phyloP scores from a whole-genome alignment of 2,888 invertebrate species.

The Zaprionus bogoriensis region DNA sequence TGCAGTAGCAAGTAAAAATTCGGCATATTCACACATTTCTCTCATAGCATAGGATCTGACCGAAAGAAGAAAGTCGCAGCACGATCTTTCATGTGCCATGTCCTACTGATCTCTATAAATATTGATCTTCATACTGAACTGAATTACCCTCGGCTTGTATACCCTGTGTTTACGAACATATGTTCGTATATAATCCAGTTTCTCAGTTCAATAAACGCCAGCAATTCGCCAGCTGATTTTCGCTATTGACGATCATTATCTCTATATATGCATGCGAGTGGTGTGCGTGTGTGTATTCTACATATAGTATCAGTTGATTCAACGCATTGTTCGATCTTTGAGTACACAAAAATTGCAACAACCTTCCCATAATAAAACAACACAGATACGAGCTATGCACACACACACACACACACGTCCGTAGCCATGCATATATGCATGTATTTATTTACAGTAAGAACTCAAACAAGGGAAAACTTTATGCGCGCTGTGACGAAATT shows the following conservation, averaged over 20 bases:
- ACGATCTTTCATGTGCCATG: no score
- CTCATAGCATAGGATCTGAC: no score
- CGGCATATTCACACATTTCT: not conserved
- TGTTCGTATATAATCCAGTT: constrained; percentile 1
- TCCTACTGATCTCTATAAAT: no score
- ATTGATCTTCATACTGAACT: not conserved
- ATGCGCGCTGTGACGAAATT: not conserved
- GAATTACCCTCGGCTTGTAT: not conserved
- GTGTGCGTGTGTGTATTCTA: not conserved
- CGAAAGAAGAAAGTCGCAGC: not conserved
- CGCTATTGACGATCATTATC: not conserved
- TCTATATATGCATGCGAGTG: not conserved
- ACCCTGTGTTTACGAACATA: no score
- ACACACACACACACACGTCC: not conserved
- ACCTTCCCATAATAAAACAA: constrained; percentile 6
- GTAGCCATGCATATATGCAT: not conserved
- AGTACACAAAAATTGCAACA: constrained; percentile 10
- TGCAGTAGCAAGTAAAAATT: not conserved
- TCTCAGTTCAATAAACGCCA: not conserved
- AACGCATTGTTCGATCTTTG: constrained; percentile 2
- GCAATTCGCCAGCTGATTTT: not conserved
- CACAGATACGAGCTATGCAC: not conserved
- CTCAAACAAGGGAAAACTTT: constrained; percentile 5
- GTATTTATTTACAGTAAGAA: not conserved
- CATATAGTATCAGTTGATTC: constrained; percentile 1